Conservation (phyloP, 2,888 invertebrate genomes). For the Leucophora obtusa region DNA sequence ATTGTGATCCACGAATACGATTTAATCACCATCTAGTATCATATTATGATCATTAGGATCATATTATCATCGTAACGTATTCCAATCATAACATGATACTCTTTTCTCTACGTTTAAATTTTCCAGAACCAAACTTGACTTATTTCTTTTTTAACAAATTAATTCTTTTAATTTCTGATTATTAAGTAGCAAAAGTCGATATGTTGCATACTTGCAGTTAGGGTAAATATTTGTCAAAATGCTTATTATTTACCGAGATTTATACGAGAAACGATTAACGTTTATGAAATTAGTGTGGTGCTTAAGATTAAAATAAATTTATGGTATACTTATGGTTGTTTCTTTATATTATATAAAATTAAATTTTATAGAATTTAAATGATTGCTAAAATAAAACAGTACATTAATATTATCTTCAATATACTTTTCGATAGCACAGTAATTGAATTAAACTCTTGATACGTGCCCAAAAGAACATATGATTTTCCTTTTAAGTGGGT, state of each 20-base stretch:
- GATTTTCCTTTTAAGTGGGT: not conserved
- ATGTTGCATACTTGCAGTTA: not conserved
- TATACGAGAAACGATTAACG: constrained; percentile 61
- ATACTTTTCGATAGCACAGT: not conserved
- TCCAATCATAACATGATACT: too few species aligned
- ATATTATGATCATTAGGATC: too few species aligned
- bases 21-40: too few species aligned
- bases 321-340: constrained; percentile 40
- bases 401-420: too few species aligned
- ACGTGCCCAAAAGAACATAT: not conserved
- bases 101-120: too few species aligned
- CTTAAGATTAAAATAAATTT: constrained; percentile 56
- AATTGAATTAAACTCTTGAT: not conserved
- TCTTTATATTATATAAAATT: not conserved
- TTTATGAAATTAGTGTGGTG: constrained; percentile 49
- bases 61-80: too few species aligned
- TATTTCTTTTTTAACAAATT: too few species aligned
- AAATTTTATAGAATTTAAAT: not conserved
- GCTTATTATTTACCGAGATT: constrained; percentile 48
- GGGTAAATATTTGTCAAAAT: constrained; percentile 55
- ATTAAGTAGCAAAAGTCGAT: not conserved
- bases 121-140: too few species aligned
- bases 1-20: too few species aligned
- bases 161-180: not conserved
- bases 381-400: too few species aligned